A percentile compares a stretch with the other conserved stretches of the same genome.
These are phyloP conservation scores for Pelobates fuscus DNA, from an alignment of 2,113 vertebrate species.

Conservation along the genomic window DNA sequence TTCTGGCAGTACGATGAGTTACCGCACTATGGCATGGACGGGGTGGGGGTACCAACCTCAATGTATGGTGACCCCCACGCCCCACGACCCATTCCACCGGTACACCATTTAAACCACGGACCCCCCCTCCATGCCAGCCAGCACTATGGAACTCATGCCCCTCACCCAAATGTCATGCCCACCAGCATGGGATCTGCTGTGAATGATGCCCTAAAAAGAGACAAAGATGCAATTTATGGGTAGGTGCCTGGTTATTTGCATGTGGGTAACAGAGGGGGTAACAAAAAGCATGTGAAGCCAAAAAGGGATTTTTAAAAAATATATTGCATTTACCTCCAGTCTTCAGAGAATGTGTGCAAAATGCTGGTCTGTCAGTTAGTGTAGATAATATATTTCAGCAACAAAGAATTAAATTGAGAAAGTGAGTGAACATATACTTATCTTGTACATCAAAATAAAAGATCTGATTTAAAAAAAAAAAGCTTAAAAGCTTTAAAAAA, in stretches of 20 bases:
- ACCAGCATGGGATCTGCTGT: constrained; percentile 98
- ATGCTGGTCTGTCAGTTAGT: too few relatives aligned
- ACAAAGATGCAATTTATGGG: constrained; percentile 99
- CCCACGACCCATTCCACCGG: constrained; percentile 95
- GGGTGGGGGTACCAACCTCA: constrained; percentile 92
- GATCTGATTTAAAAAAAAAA: too few relatives aligned
- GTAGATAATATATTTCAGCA: too few relatives aligned
- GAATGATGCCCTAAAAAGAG: constrained; percentile 99
- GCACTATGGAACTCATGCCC: constrained; percentile 97
- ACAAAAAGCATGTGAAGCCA: too few relatives aligned
- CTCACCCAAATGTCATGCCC: constrained; percentile 98
- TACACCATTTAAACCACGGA: constrained; percentile 98
- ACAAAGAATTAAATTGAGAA: too few relatives aligned
- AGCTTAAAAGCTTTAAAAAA: too few relatives aligned
- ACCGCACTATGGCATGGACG: constrained; percentile 99
- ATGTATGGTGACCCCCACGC: constrained; percentile 99
- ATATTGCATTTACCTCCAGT: too few relatives aligned
- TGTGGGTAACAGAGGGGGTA: neutral
- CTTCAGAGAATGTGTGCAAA: too few relatives aligned
- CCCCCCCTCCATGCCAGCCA: constrained; percentile 97
- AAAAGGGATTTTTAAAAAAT: too few relatives aligned
- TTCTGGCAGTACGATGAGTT: constrained; percentile 96
- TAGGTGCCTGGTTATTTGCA: constrained; percentile 65
- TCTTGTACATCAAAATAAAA: too few relatives aligned
- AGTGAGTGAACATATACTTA: too few relatives aligned